Conservation (phyloP, 2,888 invertebrate species). For the Drosophila kambysellisi region DNA sequence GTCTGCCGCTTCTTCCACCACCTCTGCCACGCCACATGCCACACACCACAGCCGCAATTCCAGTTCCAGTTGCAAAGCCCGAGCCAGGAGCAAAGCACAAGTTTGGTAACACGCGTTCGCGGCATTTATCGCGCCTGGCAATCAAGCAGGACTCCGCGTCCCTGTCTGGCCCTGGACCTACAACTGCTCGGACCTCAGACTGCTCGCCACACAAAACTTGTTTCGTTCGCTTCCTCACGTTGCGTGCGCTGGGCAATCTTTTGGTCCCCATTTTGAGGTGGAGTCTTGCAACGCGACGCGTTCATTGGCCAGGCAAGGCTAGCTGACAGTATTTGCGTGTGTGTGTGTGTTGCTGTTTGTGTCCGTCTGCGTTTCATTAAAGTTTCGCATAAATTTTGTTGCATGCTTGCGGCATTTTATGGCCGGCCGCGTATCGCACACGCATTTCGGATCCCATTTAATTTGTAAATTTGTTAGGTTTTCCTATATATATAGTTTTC, state of each 20-base stretch:
- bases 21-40: conserved; percentile 36
- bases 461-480: conserved; percentile 58
- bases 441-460: conserved; percentile 72
- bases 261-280: conserved; percentile 77
- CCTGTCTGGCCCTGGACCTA: conserved; percentile 42
- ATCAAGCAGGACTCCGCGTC: conserved; percentile 74
- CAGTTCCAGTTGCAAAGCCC: conserved; percentile 25
- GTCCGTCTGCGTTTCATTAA: conserved; percentile 67
- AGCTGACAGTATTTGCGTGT: conserved; percentile 6
- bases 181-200: conserved; percentile 25
- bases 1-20: conserved; percentile 54
- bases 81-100: conserved; percentile 42
- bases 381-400: conserved; percentile 82
- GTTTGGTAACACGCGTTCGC: conserved; percentile 61
- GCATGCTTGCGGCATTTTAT: conserved; percentile 73
- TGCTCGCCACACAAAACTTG: conserved; percentile 51
- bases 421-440: conserved; percentile 67
- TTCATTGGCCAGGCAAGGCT: conserved; percentile 62
- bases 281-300: conserved; percentile 63
- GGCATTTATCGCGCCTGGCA: conserved; percentile 69
- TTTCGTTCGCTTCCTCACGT: conserved; percentile 47
- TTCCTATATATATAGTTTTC: conserved; percentile 58
- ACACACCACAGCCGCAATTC: conserved; percentile 30
- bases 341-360: conserved; percentile 8
- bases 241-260: conserved; percentile 50